These are phyloP conservation scores for Aphaenogaster ashmeadi DNA, from an alignment of 1,140 invertebrate species.

Conservation along the genomic window DNA sequence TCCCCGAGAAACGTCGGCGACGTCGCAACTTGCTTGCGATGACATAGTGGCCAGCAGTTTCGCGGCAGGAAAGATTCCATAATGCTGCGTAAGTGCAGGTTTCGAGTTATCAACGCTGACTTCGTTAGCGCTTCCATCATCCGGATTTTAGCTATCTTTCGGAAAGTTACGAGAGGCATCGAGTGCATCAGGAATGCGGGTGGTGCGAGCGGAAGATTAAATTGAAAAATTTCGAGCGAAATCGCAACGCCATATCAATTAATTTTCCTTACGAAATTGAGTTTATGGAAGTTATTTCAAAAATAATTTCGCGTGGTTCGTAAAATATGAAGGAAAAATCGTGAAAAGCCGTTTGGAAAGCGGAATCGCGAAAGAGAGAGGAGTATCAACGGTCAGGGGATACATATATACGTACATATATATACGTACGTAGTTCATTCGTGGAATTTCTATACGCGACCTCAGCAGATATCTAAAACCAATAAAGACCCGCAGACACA, in stretches of 20 bases:
- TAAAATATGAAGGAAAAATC: slow-evolving; percentile 25
- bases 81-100: not conserved
- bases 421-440: slow-evolving; percentile 7
- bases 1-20: slow-evolving; percentile 52
- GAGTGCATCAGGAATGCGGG: not conserved
- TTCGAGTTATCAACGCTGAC: not conserved
- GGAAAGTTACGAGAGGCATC: not conserved
- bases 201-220: not conserved
- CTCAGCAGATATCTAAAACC: slow-evolving; percentile 64
- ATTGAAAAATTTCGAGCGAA: slow-evolving; percentile 29
- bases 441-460: slow-evolving; percentile 25
- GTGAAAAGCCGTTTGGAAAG: not conserved
- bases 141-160: not conserved
- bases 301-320: slow-evolving; percentile 10
- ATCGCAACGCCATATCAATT: slow-evolving; percentile 16
- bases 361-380: not conserved
- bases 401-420: not conserved
- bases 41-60: slow-evolving; percentile 11
- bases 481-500: slow-evolving; percentile 69
- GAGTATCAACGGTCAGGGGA: not conserved
- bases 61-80: slow-evolving; percentile 30
- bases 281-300: slow-evolving; percentile 34
- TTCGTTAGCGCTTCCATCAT: slow-evolving; percentile 17
- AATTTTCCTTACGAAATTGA: slow-evolving; percentile 17
- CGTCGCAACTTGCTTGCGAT: slow-evolving; percentile 3